phyloP scores from a whole-genome alignment of 1,140 invertebrate species.

The Euwallacea similis region DNA sequence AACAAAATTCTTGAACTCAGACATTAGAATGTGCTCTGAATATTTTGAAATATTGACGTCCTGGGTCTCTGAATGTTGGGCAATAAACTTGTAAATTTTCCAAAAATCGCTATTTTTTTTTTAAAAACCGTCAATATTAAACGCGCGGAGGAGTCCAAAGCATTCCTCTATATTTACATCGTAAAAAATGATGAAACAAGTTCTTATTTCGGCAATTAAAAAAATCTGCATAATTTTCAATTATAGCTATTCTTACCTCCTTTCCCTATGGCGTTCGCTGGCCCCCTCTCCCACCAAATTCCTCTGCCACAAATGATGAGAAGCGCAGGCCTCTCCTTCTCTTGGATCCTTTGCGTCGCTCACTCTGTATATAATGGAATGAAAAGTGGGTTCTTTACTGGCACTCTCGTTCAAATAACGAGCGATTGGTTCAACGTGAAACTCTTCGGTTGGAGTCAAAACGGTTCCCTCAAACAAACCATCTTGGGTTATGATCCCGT shows the following conservation, averaged over 20 bases:
- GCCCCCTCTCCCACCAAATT: slow-evolving; percentile 40
- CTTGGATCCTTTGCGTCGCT: slow-evolving; percentile 75
- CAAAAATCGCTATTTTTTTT: too few species aligned
- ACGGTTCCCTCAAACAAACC: slow-evolving; percentile 90
- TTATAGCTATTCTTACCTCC: background rate
- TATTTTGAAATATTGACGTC: too few species aligned
- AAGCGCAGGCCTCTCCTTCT: slow-evolving; percentile 55
- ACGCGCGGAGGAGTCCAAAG: too few species aligned
- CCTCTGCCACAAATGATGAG: slow-evolving; percentile 62
- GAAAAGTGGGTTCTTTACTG: slow-evolving; percentile 60
- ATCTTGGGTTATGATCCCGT: slow-evolving; percentile 81
- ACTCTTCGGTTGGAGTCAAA: slow-evolving; percentile 72
- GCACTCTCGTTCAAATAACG: slow-evolving; percentile 66
- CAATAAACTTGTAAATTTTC: too few species aligned
- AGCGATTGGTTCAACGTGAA: slow-evolving; percentile 83
- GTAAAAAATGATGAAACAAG: too few species aligned
- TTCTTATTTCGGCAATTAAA: too few species aligned
- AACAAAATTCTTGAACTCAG: too few species aligned
- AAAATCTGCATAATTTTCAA: too few species aligned
- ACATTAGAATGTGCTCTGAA: too few species aligned
- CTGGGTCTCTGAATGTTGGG: too few species aligned
- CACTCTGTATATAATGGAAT: slow-evolving; percentile 81
- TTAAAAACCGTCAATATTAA: too few species aligned
- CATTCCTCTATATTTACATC: too few species aligned
- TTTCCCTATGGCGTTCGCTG: background rate